Base-by-base conservation (phyloP, 1,140 invertebrate genomes). In the Anthonomus grandis region DNA sequence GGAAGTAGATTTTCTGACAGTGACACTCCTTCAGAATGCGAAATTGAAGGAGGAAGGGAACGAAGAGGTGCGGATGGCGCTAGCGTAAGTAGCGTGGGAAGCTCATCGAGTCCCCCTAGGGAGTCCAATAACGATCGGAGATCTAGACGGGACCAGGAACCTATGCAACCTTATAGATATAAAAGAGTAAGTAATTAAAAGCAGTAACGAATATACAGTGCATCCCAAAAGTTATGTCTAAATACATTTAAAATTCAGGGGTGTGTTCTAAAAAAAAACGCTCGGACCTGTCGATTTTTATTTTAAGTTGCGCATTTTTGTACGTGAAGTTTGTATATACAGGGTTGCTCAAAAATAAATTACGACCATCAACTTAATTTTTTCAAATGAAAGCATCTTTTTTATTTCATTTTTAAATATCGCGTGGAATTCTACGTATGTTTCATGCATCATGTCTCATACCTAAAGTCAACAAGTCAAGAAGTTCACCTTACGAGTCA, bases 21-120 rank as follows among this genome's bases (percentile, higher is more conserved):
- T 21, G 91, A 98, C 76, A 89, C 88, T 15, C 82, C 82, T 57
- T 95, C 91, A 63, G 93, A 97, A 75, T 87, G 91, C 72, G 92
- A 95, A 73, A 83, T 89, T 64, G 88, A 91, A 70, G 84, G 82
- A 69, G 76, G 84, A 73, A 76, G 80, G 63, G 76, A 85, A 68
- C 76, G 83, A 70, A 76, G 83, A 66, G 80, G 82, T 13, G 82
- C 82, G 55, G 87, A 89, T 70, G 86, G 85, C 45, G 86, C 87
- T 46, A 90, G 87, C 71, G 83, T 93, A 46, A 93, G 89, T 71
- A 93, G 90, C 71, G 82, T 93, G 53, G 90, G 90, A 49, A 93
- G 90, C 73, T 93, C 90, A 48, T 86, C 86, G 59, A 92, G 90
- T 67, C 83, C 83, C 23, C 81, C 83, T 12, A 78, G 82, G 48